Evolutionary conservation across 2,888 invertebrate species (phyloP).

Genomic region (Nephrotoma guestfalica): DNA sequence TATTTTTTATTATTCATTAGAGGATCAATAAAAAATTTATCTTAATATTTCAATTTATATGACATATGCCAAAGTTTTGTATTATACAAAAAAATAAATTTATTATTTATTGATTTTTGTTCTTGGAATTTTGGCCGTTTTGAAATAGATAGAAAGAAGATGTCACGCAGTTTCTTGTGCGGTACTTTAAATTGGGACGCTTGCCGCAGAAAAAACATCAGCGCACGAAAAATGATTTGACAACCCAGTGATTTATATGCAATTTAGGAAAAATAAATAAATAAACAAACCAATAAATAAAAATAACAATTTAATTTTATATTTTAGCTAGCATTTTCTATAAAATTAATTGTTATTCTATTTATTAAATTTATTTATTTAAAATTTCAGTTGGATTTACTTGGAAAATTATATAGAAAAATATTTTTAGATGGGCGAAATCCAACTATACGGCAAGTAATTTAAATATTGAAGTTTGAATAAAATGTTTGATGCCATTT

Average conservation of each 20-base stretch:
- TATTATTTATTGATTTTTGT: neutral
- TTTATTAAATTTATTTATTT: neutral
- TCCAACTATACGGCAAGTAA: neutral
- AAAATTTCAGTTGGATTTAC: neutral
- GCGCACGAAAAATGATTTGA: neutral
- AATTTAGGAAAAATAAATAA: neutral
- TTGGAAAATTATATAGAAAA: neutral
- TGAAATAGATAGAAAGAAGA: neutral
- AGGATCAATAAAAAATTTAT: neutral
- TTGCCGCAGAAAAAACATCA: too few relatives aligned
- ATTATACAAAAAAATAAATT: neutral
- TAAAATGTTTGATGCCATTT: neutral
- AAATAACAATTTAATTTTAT: constrained; percentile 5
- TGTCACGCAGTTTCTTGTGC: too few relatives aligned
- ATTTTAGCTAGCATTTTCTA: constrained; percentile 4
- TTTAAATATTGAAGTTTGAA: neutral
- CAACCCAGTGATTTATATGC: neutral
- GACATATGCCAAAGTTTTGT: neutral
- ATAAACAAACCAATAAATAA: neutral
- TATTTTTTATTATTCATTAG: neutral
- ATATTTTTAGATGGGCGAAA: neutral
- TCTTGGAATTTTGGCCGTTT: neutral
- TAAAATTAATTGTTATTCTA: neutral
- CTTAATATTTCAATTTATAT: neutral
- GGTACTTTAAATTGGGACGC: too few relatives aligned